These are phyloP conservation scores for Ptiloglossa arizonensis DNA, from an alignment of 1,140 invertebrate species.

Conservation along the genomic window DNA sequence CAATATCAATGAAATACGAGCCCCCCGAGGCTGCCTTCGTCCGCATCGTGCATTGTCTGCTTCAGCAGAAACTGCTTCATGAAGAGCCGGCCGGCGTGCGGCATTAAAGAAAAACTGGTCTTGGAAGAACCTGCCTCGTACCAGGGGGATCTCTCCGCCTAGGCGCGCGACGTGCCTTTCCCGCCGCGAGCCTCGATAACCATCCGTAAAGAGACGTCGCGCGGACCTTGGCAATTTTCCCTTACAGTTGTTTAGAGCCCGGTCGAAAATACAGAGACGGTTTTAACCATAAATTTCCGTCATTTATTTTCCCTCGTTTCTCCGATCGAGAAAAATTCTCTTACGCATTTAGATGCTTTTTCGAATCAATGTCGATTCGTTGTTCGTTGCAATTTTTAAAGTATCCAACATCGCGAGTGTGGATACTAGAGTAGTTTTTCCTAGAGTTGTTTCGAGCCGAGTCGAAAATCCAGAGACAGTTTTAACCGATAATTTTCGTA, in stretches of 20 bases:
- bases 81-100: constrained; percentile 37
- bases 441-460: too few relatives aligned
- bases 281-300: too few relatives aligned
- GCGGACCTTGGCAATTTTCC: constrained; percentile 13
- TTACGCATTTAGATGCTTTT: too few relatives aligned
- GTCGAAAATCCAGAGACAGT: too few relatives aligned
- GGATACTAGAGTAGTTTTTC: too few relatives aligned
- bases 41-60: constrained; percentile 47
- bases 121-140: constrained; percentile 46
- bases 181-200: constrained; percentile 19
- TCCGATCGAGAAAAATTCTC: too few relatives aligned
- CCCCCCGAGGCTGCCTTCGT: constrained; percentile 50
- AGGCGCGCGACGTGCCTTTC: constrained; percentile 15
- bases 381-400: too few relatives aligned
- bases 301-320: too few relatives aligned
- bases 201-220: constrained; percentile 32
- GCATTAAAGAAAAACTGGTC: constrained; percentile 54
- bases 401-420: too few relatives aligned
- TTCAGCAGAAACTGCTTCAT: constrained; percentile 50
- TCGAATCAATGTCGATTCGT: too few relatives aligned
- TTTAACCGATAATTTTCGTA: too few relatives aligned
- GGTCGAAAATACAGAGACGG: too few relatives aligned
- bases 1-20: constrained; percentile 59
- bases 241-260: background rate
- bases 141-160: background rate